Base-by-base conservation (phyloP, 1,140 invertebrate genomes). In the Amphibalanus amphitrite region DNA sequence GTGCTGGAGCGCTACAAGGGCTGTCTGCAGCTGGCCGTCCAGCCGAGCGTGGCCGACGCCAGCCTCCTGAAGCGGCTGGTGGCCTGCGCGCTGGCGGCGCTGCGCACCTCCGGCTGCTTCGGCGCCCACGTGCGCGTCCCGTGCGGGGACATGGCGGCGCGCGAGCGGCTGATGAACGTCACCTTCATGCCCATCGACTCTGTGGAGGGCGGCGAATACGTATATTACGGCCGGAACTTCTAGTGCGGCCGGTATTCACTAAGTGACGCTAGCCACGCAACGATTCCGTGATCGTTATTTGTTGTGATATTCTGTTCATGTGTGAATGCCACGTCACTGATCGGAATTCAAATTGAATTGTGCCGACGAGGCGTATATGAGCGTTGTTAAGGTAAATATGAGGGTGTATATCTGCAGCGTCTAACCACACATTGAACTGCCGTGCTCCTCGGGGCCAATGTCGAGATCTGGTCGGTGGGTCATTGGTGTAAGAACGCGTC, bases 1-100 rank as follows among this genome's bases (percentile, higher is more conserved):
- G 83, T 74, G 76, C 80, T 70, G 81, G 84, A 29, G 83, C 83
- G 85, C 64, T 88, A 94, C 82, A 90, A 92, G 0, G 91, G 92
- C 29, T 83, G 88, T 73, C 80, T 96, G 73, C 82, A 84, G 28
- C 87, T 91, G 76, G 85, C 86, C 77, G 82, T 92, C 25, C 80
- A 93, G 75, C 82, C 86, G 20, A 81, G 83, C 30, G 83, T 90
- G 28, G 81, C 84, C n/a, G 93, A 95, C 80, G 86, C 88, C 73
- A 90, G 88, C 71, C 85, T 93, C 69, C 83, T 88, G 68, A 93
- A 94, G 79, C 82, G 92, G 76, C 82, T 96, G n/a, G 82, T 95
- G 59, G 90, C 93, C 0, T 93, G 91, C 77, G 81, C 92, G 72
- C 82, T 97, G 33, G 92, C 91, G 25, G 90, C 92, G 47, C 81